Percentiles rank a stretch among this genome's conserved stretches.
phyloP scores from a whole-genome alignment of 2,797 vertebrate species.

The Alcedo atthis region DNA sequence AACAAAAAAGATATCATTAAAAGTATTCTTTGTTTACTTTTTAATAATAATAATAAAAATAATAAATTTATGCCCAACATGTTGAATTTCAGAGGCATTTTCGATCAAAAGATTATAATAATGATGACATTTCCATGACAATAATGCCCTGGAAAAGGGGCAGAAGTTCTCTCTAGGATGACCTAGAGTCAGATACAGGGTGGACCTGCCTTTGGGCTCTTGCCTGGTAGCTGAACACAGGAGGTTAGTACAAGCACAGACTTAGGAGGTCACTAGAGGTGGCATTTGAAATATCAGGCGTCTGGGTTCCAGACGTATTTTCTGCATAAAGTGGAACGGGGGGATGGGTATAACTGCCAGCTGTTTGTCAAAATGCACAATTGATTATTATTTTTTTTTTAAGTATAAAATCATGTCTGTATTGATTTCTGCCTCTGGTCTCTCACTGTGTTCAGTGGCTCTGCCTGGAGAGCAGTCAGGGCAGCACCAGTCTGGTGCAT shows the following conservation, averaged over 20 bases:
- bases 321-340: neutral
- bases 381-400: constrained; percentile 15
- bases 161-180: neutral
- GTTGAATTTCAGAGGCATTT: constrained; percentile 3
- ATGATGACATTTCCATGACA: neutral
- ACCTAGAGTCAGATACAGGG: neutral
- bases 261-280: neutral
- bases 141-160: constrained; percentile 1
- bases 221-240: neutral
- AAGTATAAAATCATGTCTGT: constrained; percentile 34
- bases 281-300: neutral
- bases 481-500: neutral
- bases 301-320: constrained; percentile 34
- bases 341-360: constrained; percentile 1
- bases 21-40: constrained; percentile 31
- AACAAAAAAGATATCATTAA: neutral
- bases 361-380: constrained; percentile 30
- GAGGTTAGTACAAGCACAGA: constrained; percentile 36
- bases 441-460: neutral
- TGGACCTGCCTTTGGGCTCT: neutral
- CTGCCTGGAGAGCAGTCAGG: accelerated
- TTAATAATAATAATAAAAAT: neutral
- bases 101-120: neutral
- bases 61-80: neutral
- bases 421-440: neutral